Evolutionary conservation across 1,140 invertebrate species (phyloP).

Genomic region (Aricia agestis): DNA sequence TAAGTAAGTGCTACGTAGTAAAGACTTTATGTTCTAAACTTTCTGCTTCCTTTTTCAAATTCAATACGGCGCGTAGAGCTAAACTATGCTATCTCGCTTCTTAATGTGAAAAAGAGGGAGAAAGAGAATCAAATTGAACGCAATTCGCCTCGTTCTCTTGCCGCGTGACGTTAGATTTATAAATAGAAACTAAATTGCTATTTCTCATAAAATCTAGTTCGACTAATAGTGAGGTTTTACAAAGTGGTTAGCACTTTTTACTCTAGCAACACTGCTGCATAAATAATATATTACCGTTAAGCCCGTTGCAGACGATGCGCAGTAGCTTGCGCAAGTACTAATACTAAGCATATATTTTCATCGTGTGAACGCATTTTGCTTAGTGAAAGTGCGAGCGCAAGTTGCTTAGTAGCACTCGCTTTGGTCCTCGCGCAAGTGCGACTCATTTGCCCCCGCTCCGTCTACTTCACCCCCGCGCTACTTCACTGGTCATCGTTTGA

Average conservation of each 20-base stretch:
- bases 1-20: not conserved
- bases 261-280: not conserved
- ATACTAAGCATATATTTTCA: no score
- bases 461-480: no score
- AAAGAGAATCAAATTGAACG: not conserved
- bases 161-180: not conserved
- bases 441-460: no score
- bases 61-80: not conserved
- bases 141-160: not conserved
- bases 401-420: no score
- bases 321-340: no score
- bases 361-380: no score
- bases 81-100: not conserved
- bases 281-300: slow-evolving; percentile 4
- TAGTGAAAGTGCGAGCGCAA: no score
- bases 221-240: not conserved
- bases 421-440: no score
- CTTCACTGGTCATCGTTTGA: no score
- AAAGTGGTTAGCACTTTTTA: not conserved
- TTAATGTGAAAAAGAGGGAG: not conserved
- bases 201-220: not conserved
- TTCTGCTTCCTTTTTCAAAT: not conserved
- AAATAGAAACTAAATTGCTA: not conserved
- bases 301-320: no score
- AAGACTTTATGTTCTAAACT: not conserved